These are phyloP conservation scores for Antennarius maculatus DNA, from an alignment of 2,797 vertebrate genomes.

Conservation along the genomic window DNA sequence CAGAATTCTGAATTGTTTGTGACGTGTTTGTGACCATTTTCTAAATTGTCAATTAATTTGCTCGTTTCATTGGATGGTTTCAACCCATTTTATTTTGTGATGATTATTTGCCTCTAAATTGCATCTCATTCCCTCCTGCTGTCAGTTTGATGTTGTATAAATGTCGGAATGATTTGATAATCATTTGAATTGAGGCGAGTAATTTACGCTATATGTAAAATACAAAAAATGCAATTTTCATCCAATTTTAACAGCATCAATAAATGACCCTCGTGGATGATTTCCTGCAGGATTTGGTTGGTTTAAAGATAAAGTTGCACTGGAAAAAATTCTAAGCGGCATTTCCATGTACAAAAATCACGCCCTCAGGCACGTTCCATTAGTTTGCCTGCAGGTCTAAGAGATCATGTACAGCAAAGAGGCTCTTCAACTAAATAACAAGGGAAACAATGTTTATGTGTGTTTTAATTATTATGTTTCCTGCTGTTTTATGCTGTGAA, in stretches of 20 bases:
- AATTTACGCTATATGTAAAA: no score
- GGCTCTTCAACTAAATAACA: not conserved
- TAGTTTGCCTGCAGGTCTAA: constrained; percentile 11
- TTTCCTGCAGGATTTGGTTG: not conserved
- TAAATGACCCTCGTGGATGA: not conserved
- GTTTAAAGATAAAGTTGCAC: not conserved
- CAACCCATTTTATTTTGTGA: no score
- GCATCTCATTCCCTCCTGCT: no score
- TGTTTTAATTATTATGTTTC: not conserved
- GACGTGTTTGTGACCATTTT: no score
- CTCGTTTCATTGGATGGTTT: not conserved
- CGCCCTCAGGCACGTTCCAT: constrained; percentile 4
- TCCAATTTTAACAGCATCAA: not conserved
- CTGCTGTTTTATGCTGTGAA: not conserved
- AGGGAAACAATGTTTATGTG: not conserved
- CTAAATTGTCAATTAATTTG: no score
- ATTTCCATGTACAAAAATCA: constrained; percentile 3
- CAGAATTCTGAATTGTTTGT: no score
- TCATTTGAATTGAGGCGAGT: no score
- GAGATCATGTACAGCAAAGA: not conserved
- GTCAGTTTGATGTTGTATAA: not conserved
- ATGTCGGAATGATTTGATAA: not conserved
- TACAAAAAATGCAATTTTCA: no score
- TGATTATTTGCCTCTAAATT: no score
- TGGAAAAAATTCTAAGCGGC: constrained; percentile 1